A percentile compares a stretch with the other conserved stretches of the same genome.
Conservation (phyloP, 2,888 invertebrate species). For the Trichogramma evanescens region DNA sequence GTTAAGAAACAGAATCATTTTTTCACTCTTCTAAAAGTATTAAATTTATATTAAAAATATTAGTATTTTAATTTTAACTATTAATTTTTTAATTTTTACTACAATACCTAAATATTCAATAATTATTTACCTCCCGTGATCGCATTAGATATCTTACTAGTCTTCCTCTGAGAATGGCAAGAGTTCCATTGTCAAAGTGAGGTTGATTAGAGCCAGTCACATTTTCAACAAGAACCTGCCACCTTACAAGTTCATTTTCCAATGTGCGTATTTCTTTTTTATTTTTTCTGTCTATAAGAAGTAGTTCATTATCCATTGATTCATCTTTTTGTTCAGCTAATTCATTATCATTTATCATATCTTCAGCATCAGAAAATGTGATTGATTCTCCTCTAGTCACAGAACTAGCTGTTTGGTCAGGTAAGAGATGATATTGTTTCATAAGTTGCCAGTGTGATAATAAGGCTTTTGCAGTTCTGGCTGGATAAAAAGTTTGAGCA, state of each 20-base stretch:
- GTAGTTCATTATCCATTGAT: constrained; percentile 69
- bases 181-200: constrained; percentile 88
- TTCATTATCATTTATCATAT: constrained; percentile 77
- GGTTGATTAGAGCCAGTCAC: constrained; percentile 76
- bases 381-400: constrained; percentile 58
- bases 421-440: constrained; percentile 83
- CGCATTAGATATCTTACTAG: constrained; percentile 91
- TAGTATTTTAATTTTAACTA: background rate
- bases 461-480: constrained; percentile 78
- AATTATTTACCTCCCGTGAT: constrained; percentile 67
- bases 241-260: constrained; percentile 82
- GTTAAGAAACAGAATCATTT: background rate
- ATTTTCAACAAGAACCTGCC: constrained; percentile 89
- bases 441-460: constrained; percentile 87
- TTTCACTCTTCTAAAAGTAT: background rate
- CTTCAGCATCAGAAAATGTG: constrained; percentile 88
- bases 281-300: constrained; percentile 65
- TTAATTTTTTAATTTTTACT: background rate
- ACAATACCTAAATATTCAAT: background rate
- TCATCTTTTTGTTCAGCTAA: constrained; percentile 76
- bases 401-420: constrained; percentile 75
- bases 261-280: constrained; percentile 81
- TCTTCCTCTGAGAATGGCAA: constrained; percentile 85
- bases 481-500: constrained; percentile 78
- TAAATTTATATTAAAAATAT: background rate